Percentiles rank a stretch among this genome's conserved stretches.
Conservation (phyloP, 2,888 invertebrate genomes). For the Coelinius sp. region DNA sequence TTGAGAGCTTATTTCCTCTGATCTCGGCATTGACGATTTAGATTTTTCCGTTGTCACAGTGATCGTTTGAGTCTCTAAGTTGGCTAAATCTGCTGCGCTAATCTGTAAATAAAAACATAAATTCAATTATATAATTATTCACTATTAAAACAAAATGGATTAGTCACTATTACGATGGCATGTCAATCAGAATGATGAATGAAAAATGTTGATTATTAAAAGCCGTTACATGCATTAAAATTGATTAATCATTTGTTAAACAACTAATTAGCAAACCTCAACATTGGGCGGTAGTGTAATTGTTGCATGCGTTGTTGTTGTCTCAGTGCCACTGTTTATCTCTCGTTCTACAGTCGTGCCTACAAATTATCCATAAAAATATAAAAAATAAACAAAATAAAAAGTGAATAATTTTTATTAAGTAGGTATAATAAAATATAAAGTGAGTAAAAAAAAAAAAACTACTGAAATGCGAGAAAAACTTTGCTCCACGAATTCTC, state of each 20-base stretch:
- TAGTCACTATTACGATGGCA: neutral
- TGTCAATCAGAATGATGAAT: neutral
- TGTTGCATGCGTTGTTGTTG: constrained; percentile 69
- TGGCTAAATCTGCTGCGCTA: constrained; percentile 67
- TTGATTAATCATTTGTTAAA: constrained; percentile 1
- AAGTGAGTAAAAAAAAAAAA: too few relatives aligned
- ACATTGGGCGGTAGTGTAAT: constrained; percentile 69
- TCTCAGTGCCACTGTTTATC: constrained; percentile 67
- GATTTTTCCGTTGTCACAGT: constrained; percentile 66
- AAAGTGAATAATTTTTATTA: constrained; percentile 38
- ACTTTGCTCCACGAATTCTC: too few relatives aligned
- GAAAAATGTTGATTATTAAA: constrained; percentile 13
- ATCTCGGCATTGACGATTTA: constrained; percentile 66
- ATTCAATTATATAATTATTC: constrained; percentile 27
- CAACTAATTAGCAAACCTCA: constrained; percentile 63
- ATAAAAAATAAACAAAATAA: constrained; percentile 39
- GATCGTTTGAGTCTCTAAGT: constrained; percentile 66
- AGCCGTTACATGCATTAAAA: constrained; percentile 14
- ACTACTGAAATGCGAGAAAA: too few relatives aligned
- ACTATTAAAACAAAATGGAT: constrained; percentile 3
- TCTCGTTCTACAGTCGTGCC: constrained; percentile 69
- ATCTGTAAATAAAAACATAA: constrained; percentile 57
- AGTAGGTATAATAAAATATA: too few relatives aligned
- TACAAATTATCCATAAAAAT: constrained; percentile 50
- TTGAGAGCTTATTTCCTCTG: constrained; percentile 68